Evolutionary conservation across 2,113 vertebrate species (phyloP).

Genomic region (Hyaena hyaena): DNA sequence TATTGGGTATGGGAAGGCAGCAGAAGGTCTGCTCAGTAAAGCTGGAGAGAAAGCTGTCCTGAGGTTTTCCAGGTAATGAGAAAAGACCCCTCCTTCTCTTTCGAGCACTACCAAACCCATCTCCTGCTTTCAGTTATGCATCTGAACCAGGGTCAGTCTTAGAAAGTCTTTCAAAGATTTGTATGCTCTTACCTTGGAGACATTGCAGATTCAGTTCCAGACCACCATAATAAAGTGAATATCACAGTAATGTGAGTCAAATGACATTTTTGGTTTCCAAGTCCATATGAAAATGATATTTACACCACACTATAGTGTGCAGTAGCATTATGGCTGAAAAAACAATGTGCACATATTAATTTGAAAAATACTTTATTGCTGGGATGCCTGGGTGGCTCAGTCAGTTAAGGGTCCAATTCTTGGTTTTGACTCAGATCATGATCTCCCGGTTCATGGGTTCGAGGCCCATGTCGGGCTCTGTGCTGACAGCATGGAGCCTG

Average conservation of each 20-base stretch:
- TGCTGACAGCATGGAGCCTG: too few relatives aligned
- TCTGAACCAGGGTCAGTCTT: not conserved
- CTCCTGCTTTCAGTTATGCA: not conserved
- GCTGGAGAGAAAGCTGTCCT: not conserved
- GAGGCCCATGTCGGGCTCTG: too few relatives aligned
- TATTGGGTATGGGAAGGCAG: not conserved
- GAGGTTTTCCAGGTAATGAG: not conserved
- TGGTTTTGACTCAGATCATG: too few relatives aligned
- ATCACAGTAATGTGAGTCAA: not conserved
- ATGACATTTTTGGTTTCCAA: not conserved
- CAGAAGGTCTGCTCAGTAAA: not conserved
- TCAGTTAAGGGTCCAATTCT: too few relatives aligned
- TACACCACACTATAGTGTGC: not conserved
- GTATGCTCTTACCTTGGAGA: not conserved
- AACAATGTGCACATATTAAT: not conserved
- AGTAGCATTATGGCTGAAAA: not conserved
- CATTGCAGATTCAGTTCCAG: not conserved
- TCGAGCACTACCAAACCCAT: too few relatives aligned
- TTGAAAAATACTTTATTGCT: not conserved
- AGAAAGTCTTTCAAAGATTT: not conserved
- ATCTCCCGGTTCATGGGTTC: too few relatives aligned
- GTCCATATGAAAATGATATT: not conserved
- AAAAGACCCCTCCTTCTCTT: not conserved
- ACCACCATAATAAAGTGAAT: not conserved
- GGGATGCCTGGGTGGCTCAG: too few relatives aligned